phyloP scores from a whole-genome alignment of 2,113 vertebrate genomes.

The Oryzias woworae region DNA sequence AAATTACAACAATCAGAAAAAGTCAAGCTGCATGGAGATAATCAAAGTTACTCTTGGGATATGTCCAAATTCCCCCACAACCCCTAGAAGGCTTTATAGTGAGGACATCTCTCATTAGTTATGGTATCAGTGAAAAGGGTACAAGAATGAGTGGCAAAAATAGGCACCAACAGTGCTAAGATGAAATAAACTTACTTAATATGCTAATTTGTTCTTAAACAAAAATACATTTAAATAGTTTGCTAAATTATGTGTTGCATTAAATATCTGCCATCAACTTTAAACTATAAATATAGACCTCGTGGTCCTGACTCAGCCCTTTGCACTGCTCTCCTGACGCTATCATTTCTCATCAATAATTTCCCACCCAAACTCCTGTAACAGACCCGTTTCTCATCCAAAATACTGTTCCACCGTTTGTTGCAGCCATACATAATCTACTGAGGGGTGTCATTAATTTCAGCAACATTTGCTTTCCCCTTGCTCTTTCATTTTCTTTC shows the following conservation, averaged over 20 bases:
- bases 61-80: too few species aligned
- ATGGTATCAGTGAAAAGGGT: too few species aligned
- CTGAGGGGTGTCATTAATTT: conserved; percentile 71
- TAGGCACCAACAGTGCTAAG: too few species aligned
- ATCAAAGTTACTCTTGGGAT: neutral
- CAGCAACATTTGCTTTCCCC: conserved; percentile 23
- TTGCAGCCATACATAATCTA: conserved; percentile 76
- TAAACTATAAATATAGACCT: conserved; percentile 9
- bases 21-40: neutral
- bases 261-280: conserved; percentile 7
- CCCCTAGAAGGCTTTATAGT: too few species aligned
- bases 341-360: conserved; percentile 28
- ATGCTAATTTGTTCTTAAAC: too few species aligned
- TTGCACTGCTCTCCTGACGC: conserved; percentile 17
- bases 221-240: neutral
- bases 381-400: conserved; percentile 44
- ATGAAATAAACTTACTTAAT: too few species aligned
- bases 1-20: neutral
- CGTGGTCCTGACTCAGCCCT: conserved; percentile 32
- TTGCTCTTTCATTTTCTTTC: conserved; percentile 23
- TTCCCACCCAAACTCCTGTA: conserved; percentile 6
- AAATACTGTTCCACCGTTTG: conserved; percentile 43
- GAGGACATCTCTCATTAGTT: too few species aligned
- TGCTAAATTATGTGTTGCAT: neutral
- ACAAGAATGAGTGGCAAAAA: too few species aligned